Conservation (phyloP, 2,888 invertebrate species). For the Drosophila monieri region DNA sequence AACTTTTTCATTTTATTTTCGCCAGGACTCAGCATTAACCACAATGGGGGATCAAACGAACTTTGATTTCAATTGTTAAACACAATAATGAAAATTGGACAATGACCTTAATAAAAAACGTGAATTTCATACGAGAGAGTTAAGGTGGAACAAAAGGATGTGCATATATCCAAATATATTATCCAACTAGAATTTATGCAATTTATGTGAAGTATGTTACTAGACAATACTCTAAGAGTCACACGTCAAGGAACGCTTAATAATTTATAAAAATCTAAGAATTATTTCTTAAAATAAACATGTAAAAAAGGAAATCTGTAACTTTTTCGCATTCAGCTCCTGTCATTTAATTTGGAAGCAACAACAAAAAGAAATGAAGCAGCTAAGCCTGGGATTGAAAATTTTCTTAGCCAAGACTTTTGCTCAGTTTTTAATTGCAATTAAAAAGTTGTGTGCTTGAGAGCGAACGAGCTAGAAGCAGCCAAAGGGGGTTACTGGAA, state of each 20-base stretch:
- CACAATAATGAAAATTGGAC: background rate
- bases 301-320: constrained; percentile 6
- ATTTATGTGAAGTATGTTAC: too few relatives aligned
- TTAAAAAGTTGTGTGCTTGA: constrained; percentile 65
- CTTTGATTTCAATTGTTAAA: background rate
- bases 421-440: constrained; percentile 74
- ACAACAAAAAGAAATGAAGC: constrained; percentile 6
- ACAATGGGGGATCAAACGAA: constrained; percentile 1
- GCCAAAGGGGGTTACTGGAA: constrained; percentile 4
- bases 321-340: constrained; percentile 2
- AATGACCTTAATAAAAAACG: background rate
- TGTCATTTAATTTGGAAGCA: constrained; percentile 26
- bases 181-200: too few relatives aligned
- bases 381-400: constrained; percentile 18
- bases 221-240: too few relatives aligned
- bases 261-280: too few relatives aligned
- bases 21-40: constrained; percentile 7
- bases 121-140: background rate
- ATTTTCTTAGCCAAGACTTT: constrained; percentile 50
- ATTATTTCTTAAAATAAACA: too few relatives aligned
- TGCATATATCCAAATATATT: too few relatives aligned
- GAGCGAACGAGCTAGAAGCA: constrained; percentile 3
- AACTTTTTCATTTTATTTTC: constrained; percentile 26
- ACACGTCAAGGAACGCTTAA: too few relatives aligned
- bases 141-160: too few relatives aligned